Evolutionary conservation across 2,888 invertebrate genomes (phyloP).

Genomic region (Alitta virens): DNA sequence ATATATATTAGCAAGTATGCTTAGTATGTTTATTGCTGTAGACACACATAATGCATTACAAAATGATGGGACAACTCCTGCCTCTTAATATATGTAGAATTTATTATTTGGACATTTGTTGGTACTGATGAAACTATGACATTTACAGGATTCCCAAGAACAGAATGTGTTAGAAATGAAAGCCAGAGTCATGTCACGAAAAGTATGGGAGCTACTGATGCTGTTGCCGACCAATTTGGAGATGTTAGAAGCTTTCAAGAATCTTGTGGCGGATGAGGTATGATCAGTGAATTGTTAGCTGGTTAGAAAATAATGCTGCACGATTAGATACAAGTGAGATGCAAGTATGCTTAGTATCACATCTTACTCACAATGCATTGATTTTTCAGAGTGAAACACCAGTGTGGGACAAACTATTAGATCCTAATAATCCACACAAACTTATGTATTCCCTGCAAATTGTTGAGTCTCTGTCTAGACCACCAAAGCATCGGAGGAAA

Average conservation of each 20-base stretch:
- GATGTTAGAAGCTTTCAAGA: constrained; percentile 79
- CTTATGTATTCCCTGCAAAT: constrained; percentile 93
- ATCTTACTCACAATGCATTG: too few relatives aligned
- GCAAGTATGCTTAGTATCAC: too few relatives aligned
- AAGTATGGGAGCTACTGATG: constrained; percentile 93
- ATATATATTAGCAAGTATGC: too few relatives aligned
- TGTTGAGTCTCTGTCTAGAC: constrained; percentile 69
- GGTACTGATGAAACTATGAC: too few relatives aligned
- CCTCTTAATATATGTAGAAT: too few relatives aligned
- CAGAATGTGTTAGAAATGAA: constrained; percentile 45
- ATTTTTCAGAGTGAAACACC: background rate
- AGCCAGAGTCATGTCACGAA: constrained; percentile 82
- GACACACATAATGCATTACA: too few relatives aligned
- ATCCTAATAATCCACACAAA: constrained; percentile 87
- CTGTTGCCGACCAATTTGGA: constrained; percentile 87
- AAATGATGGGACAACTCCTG: too few relatives aligned
- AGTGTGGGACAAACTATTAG: constrained; percentile 67
- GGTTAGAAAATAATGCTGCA: too few relatives aligned
- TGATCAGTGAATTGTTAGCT: too few relatives aligned
- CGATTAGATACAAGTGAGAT: too few relatives aligned
- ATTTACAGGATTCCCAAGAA: constrained; percentile 50
- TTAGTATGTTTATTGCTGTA: too few relatives aligned
- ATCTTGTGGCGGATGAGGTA: constrained; percentile 27
- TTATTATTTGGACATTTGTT: too few relatives aligned
- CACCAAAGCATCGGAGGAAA: constrained; percentile 39